Evolutionary conservation across 2,888 invertebrate genomes (phyloP).

Genomic region (Heliconius sara): DNA sequence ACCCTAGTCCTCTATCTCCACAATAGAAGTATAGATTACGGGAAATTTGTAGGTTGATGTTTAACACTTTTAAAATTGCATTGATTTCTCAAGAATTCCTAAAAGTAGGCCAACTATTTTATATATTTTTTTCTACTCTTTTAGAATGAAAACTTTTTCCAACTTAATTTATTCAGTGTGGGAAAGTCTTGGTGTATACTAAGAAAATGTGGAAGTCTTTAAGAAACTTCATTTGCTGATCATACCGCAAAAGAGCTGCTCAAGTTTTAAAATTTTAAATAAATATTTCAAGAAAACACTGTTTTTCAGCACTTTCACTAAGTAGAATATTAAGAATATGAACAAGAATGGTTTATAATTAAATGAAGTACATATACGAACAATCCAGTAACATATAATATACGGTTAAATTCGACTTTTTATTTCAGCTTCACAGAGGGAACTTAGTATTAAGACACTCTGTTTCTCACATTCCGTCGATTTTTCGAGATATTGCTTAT

Average conservation of each 20-base stretch:
- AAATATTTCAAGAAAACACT: neutral
- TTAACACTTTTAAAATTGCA: conserved; percentile 14
- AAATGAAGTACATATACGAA: neutral
- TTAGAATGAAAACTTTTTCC: conserved; percentile 7
- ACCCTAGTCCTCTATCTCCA: conserved; percentile 34
- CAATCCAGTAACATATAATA: neutral
- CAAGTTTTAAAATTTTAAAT: conserved; percentile 10
- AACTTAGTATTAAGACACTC: no score
- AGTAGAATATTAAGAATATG: neutral
- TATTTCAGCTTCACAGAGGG: no score
- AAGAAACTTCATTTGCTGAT: conserved; percentile 36
- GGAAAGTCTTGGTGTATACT: conserved; percentile 5
- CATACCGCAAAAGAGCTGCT: conserved; percentile 30
- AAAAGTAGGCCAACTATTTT: neutral
- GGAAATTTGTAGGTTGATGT: conserved; percentile 24
- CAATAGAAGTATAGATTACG: conserved; percentile 34
- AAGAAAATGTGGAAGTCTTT: conserved; percentile 28
- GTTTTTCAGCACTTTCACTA: neutral
- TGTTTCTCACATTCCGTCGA: no score
- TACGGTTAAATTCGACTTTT: no score
- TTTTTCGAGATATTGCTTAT: no score
- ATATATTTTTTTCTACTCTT: neutral
- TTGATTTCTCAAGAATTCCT: neutral
- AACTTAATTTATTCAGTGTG: conserved; percentile 16
- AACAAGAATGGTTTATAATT: neutral